These are phyloP conservation scores for Hapalemur alaotrensis DNA, from an alignment of 2,797 vertebrate species.

Conservation along the genomic window DNA sequence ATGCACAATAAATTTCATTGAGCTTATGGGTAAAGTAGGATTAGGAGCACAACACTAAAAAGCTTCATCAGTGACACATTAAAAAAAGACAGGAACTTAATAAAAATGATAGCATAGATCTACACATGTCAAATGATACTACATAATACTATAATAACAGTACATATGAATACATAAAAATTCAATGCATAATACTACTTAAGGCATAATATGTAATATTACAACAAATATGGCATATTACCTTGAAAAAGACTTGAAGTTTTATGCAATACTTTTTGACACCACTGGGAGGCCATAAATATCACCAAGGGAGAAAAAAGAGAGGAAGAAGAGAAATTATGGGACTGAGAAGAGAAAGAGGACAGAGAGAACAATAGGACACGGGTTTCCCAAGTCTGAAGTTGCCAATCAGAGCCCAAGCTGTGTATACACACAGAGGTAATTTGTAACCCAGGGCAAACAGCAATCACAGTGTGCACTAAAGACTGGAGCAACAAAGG, in stretches of 20 bases:
- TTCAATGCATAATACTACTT: background rate
- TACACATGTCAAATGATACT: background rate
- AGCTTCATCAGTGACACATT: background rate
- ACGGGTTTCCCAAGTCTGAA: background rate
- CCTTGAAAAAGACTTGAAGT: background rate
- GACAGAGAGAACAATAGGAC: background rate
- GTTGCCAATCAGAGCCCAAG: background rate
- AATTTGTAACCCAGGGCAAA: background rate
- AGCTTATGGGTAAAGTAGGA: background rate
- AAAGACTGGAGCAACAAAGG: background rate
- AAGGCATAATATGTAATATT: background rate
- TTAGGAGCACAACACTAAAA: background rate
- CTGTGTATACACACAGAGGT: background rate
- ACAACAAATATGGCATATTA: background rate
- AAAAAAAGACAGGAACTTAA: background rate
- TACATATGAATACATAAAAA: background rate
- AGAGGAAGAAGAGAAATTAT: background rate
- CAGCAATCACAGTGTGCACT: accelerated
- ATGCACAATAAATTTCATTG: background rate
- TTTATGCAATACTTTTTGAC: background rate
- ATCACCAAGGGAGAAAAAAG: background rate
- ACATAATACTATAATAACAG: background rate
- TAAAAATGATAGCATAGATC: background rate
- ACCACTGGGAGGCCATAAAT: background rate
- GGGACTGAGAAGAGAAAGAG: background rate